Evolutionary conservation across 2,888 invertebrate species (phyloP), one percentile per base, ranked within the genome.

Genomic region (Watsonalla cultraria): DNA sequence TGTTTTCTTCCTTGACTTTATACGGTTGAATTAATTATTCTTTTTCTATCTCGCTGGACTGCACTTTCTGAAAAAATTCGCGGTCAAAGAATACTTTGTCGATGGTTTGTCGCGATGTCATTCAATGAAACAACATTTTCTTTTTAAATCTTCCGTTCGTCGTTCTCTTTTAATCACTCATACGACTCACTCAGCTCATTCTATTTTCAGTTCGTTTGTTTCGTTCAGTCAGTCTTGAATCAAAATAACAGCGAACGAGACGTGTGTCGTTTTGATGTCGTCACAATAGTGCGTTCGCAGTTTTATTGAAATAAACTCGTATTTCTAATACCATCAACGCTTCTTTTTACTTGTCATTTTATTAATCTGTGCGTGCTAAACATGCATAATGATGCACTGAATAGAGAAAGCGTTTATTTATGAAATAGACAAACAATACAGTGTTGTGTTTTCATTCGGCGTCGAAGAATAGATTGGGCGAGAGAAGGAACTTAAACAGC

Each of bases 281-380:
- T 74, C 84, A 79, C 80, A 78, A 78, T 82, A 83, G 89, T 90
- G 90, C 89, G 88, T 87, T 90, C 88, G 88, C 82, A 77, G 76
- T 74, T 24, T 24, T 83, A 68, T 73, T 70, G 53, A 56, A 66
- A 65, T 61, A 59, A 60, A 68, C 56, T 55, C 66, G 54, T 63
- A 69, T 64, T 65, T 57, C 64, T 62, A 59, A 66, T 55, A 53
- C 54, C 34, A 50, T 68, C 54, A 59, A 63, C 61, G 58, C 53
- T 60, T 57, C 62, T 63, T 62, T 61, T 66, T 58, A 56, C 56
- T 60, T 66, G 42, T 42, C 42, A 37, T 37, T 8, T 42, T 42
- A 11, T 42, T 11, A 42, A 42, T 42, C 11, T 11, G 42, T 42
- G 37, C 37, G 37, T 37, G 7, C 5, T 37, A 37, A 42, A 42